phyloP scores from a whole-genome alignment of 2,797 vertebrate genomes.

The Falco rusticolus region DNA sequence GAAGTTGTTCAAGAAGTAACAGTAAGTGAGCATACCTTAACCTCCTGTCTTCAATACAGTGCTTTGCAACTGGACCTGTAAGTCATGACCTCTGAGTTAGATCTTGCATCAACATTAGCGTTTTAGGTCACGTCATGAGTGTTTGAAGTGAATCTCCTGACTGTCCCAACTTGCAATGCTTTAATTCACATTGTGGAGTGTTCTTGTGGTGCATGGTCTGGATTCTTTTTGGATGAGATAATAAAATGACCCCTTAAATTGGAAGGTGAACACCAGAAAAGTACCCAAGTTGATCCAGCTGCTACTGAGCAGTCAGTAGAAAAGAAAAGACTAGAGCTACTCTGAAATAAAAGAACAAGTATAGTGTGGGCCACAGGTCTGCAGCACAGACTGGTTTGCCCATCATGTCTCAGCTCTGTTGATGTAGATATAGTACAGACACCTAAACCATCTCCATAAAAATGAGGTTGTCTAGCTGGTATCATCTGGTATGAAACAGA shows the following conservation, averaged over 20 bases:
- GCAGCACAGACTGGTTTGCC: not conserved
- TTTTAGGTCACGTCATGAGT: not conserved
- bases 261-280: not conserved
- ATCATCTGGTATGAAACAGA: not conserved
- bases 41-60: not conserved
- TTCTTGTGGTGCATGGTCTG: not conserved
- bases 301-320: not conserved
- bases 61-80: not conserved
- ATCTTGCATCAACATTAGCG: not conserved
- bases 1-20: not conserved
- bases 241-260: not conserved
- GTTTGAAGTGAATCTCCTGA: not conserved
- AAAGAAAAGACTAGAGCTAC: not conserved
- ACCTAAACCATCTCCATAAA: not conserved
- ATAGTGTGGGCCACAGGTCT: not conserved
- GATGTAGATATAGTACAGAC: not conserved
- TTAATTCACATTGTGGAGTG: not conserved
- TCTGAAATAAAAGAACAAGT: not conserved
- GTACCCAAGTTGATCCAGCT: not conserved
- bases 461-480: not conserved
- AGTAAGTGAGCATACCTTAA: not conserved
- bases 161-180: not conserved
- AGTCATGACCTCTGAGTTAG: not conserved
- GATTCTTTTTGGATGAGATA: not conserved
- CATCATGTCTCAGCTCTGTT: not conserved